These are phyloP conservation scores for Hyaena hyaena DNA, from an alignment of 2,113 vertebrate genomes.

Conservation along the genomic window DNA sequence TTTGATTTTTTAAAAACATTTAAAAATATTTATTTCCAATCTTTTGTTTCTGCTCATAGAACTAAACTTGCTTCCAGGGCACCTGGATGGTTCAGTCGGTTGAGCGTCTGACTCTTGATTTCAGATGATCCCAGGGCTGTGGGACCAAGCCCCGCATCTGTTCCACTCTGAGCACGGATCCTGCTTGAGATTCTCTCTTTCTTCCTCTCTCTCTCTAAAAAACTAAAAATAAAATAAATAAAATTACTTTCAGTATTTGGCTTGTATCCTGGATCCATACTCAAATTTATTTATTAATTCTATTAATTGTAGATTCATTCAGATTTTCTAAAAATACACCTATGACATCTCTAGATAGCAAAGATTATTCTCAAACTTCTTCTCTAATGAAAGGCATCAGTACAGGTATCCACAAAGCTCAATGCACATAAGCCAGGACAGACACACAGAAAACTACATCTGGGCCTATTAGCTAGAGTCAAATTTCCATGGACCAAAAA, in stretches of 20 bases:
- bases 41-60: background rate
- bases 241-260: background rate
- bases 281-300: background rate
- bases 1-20: background rate
- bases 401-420: too few species aligned
- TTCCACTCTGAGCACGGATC: too few species aligned
- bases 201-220: too few species aligned
- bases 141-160: too few species aligned
- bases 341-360: background rate
- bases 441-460: background rate
- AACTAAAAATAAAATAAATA: too few species aligned
- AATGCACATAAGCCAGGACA: rapidly evolving
- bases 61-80: background rate
- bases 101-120: too few species aligned
- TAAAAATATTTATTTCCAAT: background rate
- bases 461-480: too few species aligned
- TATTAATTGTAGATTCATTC: background rate
- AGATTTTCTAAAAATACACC: background rate
- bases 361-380: too few species aligned
- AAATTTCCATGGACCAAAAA: background rate
- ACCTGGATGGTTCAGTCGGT: too few species aligned
- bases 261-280: too few species aligned
- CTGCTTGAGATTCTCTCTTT: too few species aligned
- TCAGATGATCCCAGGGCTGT: too few species aligned
- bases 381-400: background rate